Evolutionary conservation across 2,113 vertebrate species (phyloP).

Genomic region (Stigmatopora nigra): DNA sequence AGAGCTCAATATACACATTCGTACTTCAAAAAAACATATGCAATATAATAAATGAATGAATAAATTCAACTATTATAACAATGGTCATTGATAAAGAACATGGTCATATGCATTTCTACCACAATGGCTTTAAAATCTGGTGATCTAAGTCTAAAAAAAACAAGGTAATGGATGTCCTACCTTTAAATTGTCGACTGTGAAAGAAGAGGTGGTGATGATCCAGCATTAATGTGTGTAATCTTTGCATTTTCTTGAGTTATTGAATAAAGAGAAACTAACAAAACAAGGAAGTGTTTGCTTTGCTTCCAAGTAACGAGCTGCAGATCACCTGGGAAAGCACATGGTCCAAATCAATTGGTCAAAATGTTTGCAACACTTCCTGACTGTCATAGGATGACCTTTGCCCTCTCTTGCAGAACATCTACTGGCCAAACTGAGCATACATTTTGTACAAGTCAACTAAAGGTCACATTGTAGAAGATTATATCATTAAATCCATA

Average conservation of each 20-base stretch:
- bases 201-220: background rate
- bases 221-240: background rate
- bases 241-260: background rate
- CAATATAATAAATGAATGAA: no score
- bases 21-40: no score
- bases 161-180: background rate
- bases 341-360: slow-evolving; percentile 25
- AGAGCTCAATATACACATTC: no score
- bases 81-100: no score
- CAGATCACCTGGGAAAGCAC: slow-evolving; percentile 1
- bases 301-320: background rate
- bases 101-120: no score
- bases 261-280: slow-evolving; percentile 3
- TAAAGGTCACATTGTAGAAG: no score
- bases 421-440: background rate
- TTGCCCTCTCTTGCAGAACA: slow-evolving; percentile 11
- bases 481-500: no score
- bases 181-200: background rate
- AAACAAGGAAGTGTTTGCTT: background rate
- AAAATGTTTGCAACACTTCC: slow-evolving; percentile 18
- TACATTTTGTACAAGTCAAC: background rate
- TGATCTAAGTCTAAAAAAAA: background rate
- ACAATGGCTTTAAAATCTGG: no score
- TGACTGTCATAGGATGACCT: slow-evolving; percentile 4
- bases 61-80: no score